Percentiles rank a stretch among this genome's conserved stretches.
Conservation (phyloP, 2,113 vertebrate species). For the Zapus hudsonius region DNA sequence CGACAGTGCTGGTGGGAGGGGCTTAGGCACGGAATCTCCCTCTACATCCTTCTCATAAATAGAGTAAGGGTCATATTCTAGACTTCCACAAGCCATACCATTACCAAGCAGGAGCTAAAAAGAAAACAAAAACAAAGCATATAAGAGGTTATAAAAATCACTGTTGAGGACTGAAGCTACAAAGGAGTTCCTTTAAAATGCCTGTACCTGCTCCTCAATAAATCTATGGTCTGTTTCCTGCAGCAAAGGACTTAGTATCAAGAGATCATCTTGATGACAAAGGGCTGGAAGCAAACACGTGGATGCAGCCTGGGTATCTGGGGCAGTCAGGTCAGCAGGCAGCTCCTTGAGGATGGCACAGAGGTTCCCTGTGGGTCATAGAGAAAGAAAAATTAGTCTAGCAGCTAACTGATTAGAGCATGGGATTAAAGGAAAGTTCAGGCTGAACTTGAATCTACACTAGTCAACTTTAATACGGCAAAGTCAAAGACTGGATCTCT, state of each 20-base stretch:
- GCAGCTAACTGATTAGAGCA: not conserved
- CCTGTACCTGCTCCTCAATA: slow-evolving; percentile 93
- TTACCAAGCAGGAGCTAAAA: slow-evolving; percentile 89
- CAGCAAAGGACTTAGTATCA: slow-evolving; percentile 88
- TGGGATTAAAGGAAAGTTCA: not conserved
- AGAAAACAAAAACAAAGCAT: not conserved
- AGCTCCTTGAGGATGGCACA: slow-evolving; percentile 91
- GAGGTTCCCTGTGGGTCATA: slow-evolving; percentile 86
- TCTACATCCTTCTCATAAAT: slow-evolving; percentile 87
- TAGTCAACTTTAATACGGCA: slow-evolving; percentile 14
- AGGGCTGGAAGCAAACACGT: slow-evolving; percentile 89
- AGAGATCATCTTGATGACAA: slow-evolving; percentile 91
- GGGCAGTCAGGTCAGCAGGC: slow-evolving; percentile 89
- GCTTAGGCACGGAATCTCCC: slow-evolving; percentile 87
- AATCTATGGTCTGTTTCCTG: slow-evolving; percentile 90
- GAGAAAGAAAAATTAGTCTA: slow-evolving; percentile 69
- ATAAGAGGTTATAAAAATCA: slow-evolving; percentile 19
- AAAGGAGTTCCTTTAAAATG: not conserved
- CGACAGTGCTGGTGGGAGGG: slow-evolving; percentile 87
- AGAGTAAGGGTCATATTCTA: slow-evolving; percentile 92
- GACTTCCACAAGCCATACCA: slow-evolving; percentile 88
- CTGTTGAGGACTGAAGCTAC: slow-evolving; percentile 7
- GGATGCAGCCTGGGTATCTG: slow-evolving; percentile 88
- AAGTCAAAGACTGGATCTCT: not conserved
- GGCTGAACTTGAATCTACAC: not conserved